Evolutionary conservation across 2,113 vertebrate species (phyloP), one percentile per base, ranked within the genome.

Genomic region (Zosterops hypoxanthus): DNA sequence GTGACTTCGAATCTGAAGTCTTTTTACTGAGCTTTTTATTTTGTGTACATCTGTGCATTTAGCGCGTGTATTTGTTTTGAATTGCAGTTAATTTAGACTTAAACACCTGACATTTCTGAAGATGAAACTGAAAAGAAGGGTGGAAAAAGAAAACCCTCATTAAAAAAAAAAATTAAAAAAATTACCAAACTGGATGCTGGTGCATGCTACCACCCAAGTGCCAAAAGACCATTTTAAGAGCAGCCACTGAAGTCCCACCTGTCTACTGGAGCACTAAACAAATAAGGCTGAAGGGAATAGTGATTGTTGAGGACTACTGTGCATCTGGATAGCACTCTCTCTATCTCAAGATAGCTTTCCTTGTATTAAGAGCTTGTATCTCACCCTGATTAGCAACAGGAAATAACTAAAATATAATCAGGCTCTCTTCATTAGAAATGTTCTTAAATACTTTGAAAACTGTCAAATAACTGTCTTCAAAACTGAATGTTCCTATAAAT

Each of bases 141-240:
- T 34, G 2, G 2, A 0, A 1, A 9, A 1, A 11, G 5, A 16
- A 34, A 41, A 19, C 1, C 7, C 26, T 29, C 17, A 4, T 6
- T 0, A 6, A 28, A 34, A 33, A 59, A 49, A 52, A 19, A 36
- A 39, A 34, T 34, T 7, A 56, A 26, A 56, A 59, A 49, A 52
- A 19, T 42, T 24, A 44, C 36, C 22, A 4, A 11, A 31, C 14
- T 50, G 44, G 12, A 52, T 80, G 23, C 24, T 88, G 53, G 11
- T 76, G 22, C 13, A 17, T 75, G 19, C 39, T 64, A 69, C 53
- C n/a, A 25, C 25, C 4, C 11, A 34, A 60, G 34, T 76, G 9
- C 34, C 22, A 22, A 36, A 90, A 77, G 14, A 31, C 19, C 5
- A 5, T 33, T 92, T 33, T 56, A 60, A 86, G 52, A 50, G 14